phyloP scores from a whole-genome alignment of 2,888 invertebrate species.

The Girardia tigrina region DNA sequence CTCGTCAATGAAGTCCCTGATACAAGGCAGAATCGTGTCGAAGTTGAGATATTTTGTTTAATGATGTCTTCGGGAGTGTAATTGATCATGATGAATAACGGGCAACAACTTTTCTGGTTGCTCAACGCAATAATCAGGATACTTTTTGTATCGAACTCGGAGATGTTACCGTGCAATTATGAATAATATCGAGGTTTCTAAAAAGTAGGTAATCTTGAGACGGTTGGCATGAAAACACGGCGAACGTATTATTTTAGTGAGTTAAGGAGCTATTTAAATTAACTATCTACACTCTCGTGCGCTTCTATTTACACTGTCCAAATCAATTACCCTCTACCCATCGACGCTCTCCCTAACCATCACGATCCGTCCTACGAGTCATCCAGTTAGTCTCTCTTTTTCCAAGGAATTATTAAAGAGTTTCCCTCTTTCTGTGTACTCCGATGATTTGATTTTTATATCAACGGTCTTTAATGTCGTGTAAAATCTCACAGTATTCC shows the following conservation, averaged over 20 bases:
- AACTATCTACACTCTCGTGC: no score
- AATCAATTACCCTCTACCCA: no score
- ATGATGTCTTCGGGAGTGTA: conserved; percentile 16
- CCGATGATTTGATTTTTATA: no score
- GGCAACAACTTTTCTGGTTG: not conserved
- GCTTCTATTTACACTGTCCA: no score
- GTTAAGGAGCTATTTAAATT: no score
- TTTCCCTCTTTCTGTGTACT: no score
- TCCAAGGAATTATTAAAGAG: no score
- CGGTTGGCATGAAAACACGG: not conserved
- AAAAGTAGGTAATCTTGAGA: not conserved
- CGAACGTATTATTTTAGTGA: conserved; percentile 3
- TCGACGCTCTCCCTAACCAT: no score
- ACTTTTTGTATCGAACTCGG: not conserved
- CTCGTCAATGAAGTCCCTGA: conserved; percentile 12
- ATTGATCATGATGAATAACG: conserved; percentile 24
- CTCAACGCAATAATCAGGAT: not conserved
- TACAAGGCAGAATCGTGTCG: conserved; percentile 24
- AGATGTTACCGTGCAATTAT: not conserved
- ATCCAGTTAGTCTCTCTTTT: no score
- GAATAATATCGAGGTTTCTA: not conserved
- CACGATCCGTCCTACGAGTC: no score
- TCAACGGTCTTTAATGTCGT: no score
- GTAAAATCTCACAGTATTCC: no score
- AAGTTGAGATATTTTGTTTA: not conserved